phyloP scores from a whole-genome alignment of 2,113 vertebrate genomes.

The Carlito syrichta region DNA sequence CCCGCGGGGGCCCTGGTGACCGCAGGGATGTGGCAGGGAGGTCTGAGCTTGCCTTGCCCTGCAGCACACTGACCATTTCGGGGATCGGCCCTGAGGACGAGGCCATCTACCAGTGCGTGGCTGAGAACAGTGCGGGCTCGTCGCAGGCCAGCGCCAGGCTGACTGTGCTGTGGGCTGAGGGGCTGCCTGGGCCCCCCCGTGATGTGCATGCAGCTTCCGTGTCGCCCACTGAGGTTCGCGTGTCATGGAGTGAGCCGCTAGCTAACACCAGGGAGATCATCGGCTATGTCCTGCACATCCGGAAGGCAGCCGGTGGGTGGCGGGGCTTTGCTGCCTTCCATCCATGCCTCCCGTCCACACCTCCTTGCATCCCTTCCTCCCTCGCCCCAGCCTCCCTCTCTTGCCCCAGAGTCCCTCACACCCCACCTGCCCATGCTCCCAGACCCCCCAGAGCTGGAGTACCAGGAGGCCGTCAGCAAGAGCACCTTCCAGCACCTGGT shows the following conservation, averaged over 20 bases:
- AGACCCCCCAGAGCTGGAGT: constrained; percentile 95
- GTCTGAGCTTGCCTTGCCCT: constrained; percentile 24
- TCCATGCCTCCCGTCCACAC: background rate
- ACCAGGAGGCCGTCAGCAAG: constrained; percentile 98
- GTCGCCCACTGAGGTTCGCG: constrained; percentile 92
- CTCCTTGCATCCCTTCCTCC: too few species aligned
- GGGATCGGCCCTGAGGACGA: constrained; percentile 94
- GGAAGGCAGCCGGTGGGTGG: constrained; percentile 88
- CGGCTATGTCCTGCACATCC: constrained; percentile 96
- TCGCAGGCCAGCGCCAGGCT: constrained; percentile 96
- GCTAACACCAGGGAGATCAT: constrained; percentile 97
- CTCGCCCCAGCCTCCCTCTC: background rate
- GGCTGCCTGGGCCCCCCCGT: constrained; percentile 91
- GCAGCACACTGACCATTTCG: constrained; percentile 93
- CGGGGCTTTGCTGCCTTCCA: background rate
- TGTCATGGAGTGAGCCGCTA: constrained; percentile 93
- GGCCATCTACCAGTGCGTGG: constrained; percentile 98
- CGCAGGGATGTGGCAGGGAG: background rate
- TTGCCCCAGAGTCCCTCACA: background rate
- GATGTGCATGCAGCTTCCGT: constrained; percentile 87
- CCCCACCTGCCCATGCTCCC: background rate
- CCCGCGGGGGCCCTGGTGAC: background rate
- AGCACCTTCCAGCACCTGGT: constrained; percentile 94
- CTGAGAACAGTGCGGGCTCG: constrained; percentile 96
- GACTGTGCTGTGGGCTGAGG: constrained; percentile 95